phyloP scores from a whole-genome alignment of 2,888 invertebrate species.

The Theristus sp. region DNA sequence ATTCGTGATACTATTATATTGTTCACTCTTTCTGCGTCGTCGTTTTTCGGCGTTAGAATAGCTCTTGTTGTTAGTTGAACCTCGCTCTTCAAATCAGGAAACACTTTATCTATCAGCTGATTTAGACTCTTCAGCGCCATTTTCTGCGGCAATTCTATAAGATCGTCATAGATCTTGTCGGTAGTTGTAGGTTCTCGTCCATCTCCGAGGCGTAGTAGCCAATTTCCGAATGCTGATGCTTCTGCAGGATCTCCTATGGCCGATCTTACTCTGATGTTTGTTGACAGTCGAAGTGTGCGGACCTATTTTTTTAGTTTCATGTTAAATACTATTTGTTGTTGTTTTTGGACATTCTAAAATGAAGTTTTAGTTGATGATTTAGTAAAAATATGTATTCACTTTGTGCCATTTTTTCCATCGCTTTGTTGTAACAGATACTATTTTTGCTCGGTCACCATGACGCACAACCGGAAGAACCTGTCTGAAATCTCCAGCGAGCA shows the following conservation, averaged over 20 bases:
- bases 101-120: neutral
- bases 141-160: neutral
- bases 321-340: too few relatives aligned
- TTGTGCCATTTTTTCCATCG: neutral
- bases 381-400: too few relatives aligned
- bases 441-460: neutral
- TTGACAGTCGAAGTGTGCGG: neutral
- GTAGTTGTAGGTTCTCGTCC: neutral
- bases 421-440: neutral
- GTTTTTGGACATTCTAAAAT: too few relatives aligned
- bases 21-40: neutral
- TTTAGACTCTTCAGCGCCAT: neutral
- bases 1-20: neutral
- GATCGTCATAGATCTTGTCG: neutral
- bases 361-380: too few relatives aligned
- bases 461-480: neutral
- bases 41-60: neutral
- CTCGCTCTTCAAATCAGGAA: neutral
- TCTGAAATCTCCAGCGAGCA: neutral
- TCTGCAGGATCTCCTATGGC: neutral
- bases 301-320: too few relatives aligned
- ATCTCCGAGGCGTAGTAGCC: neutral
- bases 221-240: neutral
- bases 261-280: neutral
- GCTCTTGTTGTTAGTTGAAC: neutral